These are phyloP conservation scores for Chaetodon trifascialis DNA, from an alignment of 2,113 vertebrate genomes.

Conservation along the genomic window DNA sequence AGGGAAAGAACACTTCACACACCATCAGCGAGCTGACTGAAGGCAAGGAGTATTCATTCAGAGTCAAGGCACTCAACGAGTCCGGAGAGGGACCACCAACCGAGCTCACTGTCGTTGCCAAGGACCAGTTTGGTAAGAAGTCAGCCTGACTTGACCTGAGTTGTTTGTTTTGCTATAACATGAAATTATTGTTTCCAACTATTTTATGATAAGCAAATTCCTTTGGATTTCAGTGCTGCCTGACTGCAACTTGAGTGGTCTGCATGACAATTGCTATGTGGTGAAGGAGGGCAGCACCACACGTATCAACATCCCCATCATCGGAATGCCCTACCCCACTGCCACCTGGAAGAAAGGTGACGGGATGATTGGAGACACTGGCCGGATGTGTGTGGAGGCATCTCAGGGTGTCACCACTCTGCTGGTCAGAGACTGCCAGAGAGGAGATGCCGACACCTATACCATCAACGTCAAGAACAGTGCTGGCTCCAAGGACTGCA, in stretches of 20 bases:
- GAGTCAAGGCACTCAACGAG: slow-evolving; percentile 94
- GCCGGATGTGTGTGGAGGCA: slow-evolving; percentile 91
- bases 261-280: slow-evolving; percentile 89
- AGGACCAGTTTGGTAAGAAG: slow-evolving; percentile 94
- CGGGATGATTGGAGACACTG: slow-evolving; percentile 87
- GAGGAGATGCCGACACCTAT: slow-evolving; percentile 93
- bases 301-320: slow-evolving; percentile 92
- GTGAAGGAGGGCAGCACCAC: slow-evolving; percentile 95
- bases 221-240: slow-evolving; percentile 86
- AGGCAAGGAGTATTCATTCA: slow-evolving; percentile 93
- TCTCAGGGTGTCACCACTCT: slow-evolving; percentile 91
- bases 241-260: slow-evolving; percentile 91
- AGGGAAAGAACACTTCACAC: slow-evolving; percentile 88
- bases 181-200: background rate
- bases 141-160: background rate
- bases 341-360: slow-evolving; percentile 95
- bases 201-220: background rate
- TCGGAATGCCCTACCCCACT: slow-evolving; percentile 89
- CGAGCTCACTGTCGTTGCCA: slow-evolving; percentile 91
- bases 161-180: background rate
- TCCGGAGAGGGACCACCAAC: slow-evolving; percentile 91
- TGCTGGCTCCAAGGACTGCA: slow-evolving; percentile 92
- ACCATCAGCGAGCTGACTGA: slow-evolving; percentile 88
- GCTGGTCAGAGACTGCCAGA: slow-evolving; percentile 93
- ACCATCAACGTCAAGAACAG: slow-evolving; percentile 90